These are phyloP conservation scores for Trogon surrucura DNA, from an alignment of 2,113 vertebrate species.

Conservation along the genomic window DNA sequence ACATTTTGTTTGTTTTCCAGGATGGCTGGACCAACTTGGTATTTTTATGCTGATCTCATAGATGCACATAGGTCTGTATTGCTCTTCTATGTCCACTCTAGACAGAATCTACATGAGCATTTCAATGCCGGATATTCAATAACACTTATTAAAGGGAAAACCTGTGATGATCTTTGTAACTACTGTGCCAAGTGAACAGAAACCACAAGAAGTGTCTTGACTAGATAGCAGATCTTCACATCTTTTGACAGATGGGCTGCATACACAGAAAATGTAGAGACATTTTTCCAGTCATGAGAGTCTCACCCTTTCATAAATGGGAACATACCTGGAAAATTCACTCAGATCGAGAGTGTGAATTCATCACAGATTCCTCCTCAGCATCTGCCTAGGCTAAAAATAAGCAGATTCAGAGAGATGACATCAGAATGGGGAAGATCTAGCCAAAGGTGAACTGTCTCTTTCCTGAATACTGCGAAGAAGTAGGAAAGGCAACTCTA, in stretches of 20 bases:
- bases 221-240: neutral
- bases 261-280: neutral
- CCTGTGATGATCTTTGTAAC: neutral
- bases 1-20: neutral
- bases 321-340: neutral
- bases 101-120: neutral
- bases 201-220: neutral
- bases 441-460: neutral
- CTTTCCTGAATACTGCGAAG: neutral
- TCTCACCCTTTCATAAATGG: neutral
- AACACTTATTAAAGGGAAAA: neutral
- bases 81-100: neutral
- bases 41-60: neutral
- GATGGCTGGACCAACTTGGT: neutral
- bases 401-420: neutral
- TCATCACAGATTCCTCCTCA: neutral
- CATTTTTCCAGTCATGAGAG: neutral
- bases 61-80: neutral
- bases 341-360: neutral
- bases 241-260: neutral
- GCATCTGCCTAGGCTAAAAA: constrained; percentile 15
- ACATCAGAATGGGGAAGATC: neutral
- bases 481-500: neutral
- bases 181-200: neutral
- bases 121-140: neutral